Conservation (phyloP, 2,797 vertebrate species). For the Gymnothorax javanicus region DNA sequence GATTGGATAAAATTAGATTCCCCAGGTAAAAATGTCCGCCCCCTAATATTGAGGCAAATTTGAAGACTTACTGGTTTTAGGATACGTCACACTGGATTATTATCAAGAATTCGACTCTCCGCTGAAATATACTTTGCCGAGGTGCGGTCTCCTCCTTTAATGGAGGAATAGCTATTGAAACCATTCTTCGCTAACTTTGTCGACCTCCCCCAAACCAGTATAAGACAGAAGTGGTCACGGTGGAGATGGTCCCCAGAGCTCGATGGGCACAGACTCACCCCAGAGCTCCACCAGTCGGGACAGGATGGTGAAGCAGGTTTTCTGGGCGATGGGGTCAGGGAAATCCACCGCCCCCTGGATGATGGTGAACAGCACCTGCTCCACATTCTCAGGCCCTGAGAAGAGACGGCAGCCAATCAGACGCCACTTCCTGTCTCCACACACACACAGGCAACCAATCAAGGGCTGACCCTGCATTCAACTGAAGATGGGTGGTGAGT, state of each 20-base stretch:
- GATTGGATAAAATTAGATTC: too few relatives aligned
- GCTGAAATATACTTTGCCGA: too few relatives aligned
- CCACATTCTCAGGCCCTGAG: conserved; percentile 89
- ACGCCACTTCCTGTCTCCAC: neutral
- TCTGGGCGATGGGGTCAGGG: conserved; percentile 95
- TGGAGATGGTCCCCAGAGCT: neutral
- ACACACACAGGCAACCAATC: neutral
- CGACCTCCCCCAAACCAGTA: neutral
- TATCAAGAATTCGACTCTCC: too few relatives aligned
- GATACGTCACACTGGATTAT: too few relatives aligned
- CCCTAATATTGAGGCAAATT: too few relatives aligned
- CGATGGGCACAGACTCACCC: conserved; percentile 74
- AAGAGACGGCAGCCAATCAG: neutral
- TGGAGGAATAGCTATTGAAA: neutral
- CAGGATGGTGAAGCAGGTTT: conserved; percentile 97
- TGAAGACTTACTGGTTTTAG: too few relatives aligned
- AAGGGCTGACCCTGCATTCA: neutral
- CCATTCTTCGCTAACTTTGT: neutral
- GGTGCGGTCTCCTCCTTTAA: neutral
- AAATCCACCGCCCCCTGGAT: conserved; percentile 97
- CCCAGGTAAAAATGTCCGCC: too few relatives aligned
- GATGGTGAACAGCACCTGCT: conserved; percentile 89
- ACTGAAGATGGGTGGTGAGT: too few relatives aligned
- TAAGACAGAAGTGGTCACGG: neutral
- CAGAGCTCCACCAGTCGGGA: conserved; percentile 93